A percentile compares a stretch with the other conserved stretches of the same genome.
Evolutionary conservation across 2,888 invertebrate genomes (phyloP).

Genomic region (Lasioglossum vierecki): DNA sequence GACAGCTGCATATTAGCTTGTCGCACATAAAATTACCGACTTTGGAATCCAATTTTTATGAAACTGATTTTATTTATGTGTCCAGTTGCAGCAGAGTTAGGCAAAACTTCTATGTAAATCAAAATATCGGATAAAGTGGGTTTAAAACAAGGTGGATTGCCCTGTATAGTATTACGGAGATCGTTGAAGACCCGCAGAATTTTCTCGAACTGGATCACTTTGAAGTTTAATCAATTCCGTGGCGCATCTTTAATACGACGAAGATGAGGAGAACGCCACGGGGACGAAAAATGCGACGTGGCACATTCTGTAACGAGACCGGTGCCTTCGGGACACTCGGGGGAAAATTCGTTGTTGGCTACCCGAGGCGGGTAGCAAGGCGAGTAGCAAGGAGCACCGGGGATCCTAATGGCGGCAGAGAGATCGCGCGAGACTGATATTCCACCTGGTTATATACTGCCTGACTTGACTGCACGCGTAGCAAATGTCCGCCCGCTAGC

Average conservation of each 20-base stretch:
- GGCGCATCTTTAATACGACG: constrained; percentile 33
- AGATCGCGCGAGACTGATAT: constrained; percentile 35
- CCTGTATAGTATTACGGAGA: constrained; percentile 20
- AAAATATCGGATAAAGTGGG: too few relatives aligned
- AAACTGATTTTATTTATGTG: too few relatives aligned
- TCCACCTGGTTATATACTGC: constrained; percentile 34
- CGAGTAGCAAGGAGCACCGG: not conserved
- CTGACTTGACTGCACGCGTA: constrained; percentile 34
- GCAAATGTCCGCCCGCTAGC: constrained; percentile 17
- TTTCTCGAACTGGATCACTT: constrained; percentile 64
- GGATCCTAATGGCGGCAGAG: not conserved
- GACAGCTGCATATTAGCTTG: not conserved
- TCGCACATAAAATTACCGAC: too few relatives aligned
- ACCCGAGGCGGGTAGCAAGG: not conserved
- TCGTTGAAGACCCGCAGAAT: constrained; percentile 59
- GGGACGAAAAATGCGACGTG: constrained; percentile 18
- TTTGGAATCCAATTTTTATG: not conserved
- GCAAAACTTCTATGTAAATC: too few relatives aligned
- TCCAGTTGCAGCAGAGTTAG: too few relatives aligned
- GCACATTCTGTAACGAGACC: constrained; percentile 27
- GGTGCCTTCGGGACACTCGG: constrained; percentile 27
- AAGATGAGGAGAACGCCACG: not conserved
- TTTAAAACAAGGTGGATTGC: too few relatives aligned
- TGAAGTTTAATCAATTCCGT: constrained; percentile 67
- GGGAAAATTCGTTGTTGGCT: constrained; percentile 44